These are phyloP conservation scores for Engystomops pustulosus DNA, from an alignment of 2,113 vertebrate genomes.

Conservation along the genomic window DNA sequence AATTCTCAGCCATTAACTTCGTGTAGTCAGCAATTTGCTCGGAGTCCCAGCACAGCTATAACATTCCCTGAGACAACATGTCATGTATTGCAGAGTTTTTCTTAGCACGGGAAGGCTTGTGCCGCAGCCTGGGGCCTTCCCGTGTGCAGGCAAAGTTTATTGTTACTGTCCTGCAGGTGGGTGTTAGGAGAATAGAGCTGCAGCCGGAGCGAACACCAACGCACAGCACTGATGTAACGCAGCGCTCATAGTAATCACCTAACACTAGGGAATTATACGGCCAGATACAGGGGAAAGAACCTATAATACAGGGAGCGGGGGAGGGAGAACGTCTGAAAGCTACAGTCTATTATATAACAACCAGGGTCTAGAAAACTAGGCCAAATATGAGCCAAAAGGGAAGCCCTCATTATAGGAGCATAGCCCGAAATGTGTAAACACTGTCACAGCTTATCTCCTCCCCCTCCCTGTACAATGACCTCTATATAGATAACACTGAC, in stretches of 20 bases:
- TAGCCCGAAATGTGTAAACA: too few species aligned
- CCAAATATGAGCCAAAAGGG: too few species aligned
- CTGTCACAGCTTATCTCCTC: too few species aligned
- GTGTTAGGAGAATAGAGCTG: slow-evolving; percentile 11
- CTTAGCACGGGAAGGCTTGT: too few species aligned
- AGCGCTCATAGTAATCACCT: not conserved
- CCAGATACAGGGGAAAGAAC: not conserved
- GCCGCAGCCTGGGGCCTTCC: not conserved
- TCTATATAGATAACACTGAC: too few species aligned
- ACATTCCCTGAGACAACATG: not conserved
- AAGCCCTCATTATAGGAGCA: too few species aligned
- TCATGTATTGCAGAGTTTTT: not conserved
- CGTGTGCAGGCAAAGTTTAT: not conserved
- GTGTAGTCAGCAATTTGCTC: too few species aligned
- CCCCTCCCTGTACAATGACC: too few species aligned
- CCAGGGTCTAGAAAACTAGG: too few species aligned
- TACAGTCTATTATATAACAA: too few species aligned
- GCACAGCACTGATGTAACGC: slow-evolving; percentile 29
- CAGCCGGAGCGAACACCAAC: slow-evolving; percentile 25
- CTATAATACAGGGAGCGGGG: not conserved
- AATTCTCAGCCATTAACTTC: too few species aligned
- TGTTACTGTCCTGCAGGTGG: slow-evolving; percentile 44
- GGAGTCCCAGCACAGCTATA: too few species aligned
- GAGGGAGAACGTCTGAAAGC: not conserved
- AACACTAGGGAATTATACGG: not conserved